Base-by-base conservation (phyloP, 2,797 vertebrate species). In the Schizopygopsis malacanthus region DNA sequence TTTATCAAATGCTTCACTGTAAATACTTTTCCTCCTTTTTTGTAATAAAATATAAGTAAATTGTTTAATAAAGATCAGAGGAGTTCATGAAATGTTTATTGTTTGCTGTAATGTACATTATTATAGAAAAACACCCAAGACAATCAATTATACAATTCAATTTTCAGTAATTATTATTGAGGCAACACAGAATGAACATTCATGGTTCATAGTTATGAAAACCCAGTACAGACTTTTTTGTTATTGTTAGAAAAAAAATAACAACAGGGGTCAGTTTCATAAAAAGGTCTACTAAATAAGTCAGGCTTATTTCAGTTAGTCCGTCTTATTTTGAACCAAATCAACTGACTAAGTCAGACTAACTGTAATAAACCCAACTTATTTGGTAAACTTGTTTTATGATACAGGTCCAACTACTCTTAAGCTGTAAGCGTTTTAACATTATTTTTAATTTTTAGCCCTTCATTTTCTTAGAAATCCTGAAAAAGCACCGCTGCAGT, bases 21-120 rank as follows among this genome's bases (percentile, higher is more conserved):
- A 94, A 90, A 94, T 93, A 94, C 86, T 90, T 91, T 92, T 88
- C 84, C 90, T 89, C 81, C 81, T 90, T 89, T 93, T 87, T 88
- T 75, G 50, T 85, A 87, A 88, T 91, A 93, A 93, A 94, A 94
- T 6, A 92, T 28, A 88, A 92, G 92, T 78, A 87, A 92, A 94
- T 82, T 90, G 83, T 92, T 93, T 91, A 93, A 91, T 92, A 93
- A 94, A 94, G 88, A 90, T 87, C 10, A 90, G 87, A 75, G 88
- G 82, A 84, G 61, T 69, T 75, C n/a, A 45, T 85, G 65, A 4
- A 86, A 86, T 70, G 16, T 75, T 82, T 86, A 28, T 82, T 84
- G 87, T 69, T 85, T 86, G 20, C 79, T 70, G 10, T 54, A 3
- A 45, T 78, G 28, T 65, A 78, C 63, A 41, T 43, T 45, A 83